Evolutionary conservation across 2,113 vertebrate species (phyloP), one percentile per base, ranked within the genome.

Genomic region (Sander vitreus): DNA sequence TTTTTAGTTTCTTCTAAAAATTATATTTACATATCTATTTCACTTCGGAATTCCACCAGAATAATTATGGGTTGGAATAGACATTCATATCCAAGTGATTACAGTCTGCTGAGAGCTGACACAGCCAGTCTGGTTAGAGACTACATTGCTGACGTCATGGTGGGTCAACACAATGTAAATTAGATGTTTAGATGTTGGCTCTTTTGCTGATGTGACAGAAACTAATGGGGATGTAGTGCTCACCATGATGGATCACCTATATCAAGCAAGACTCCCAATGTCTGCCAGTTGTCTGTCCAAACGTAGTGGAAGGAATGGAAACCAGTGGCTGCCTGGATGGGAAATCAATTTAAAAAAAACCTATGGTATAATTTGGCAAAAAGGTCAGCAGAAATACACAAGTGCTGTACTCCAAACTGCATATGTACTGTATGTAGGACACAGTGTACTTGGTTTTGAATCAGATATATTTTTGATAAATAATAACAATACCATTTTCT

Each of bases 271-370:
- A 81, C 5, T 80, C 3, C 16, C 6, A n/a, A 21, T 33, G 16
- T 73, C 55, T 77, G 48, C 36, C 18, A 75, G 57, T 68, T 50
- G 48, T 57, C 23, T 71, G 62, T 55, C 55, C 30, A 30, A 73
- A 58, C 14, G 30, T 15, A 69, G 62, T 33, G 23, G 23, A 53
- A 70, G 70, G 21, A 57, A 68, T 45, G 15, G 45, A 58, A 71
- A 76, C 60, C 30, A 27, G 39, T 8, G 6, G 23, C 23, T 1
- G 53, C 11, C 25, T 33, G 48, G 11, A 67, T 84, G 62, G 48
- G 50, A 79, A 80, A 80, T 88, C 51, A 21, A 66, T 81, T 86
- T 43, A 47, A 59, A 45, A 33, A 33, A 81, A 67, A 27, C 43
- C 47, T 21, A 25, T n/a, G 6, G 51, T 73, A 71, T 68, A 36